Evolutionary conservation across 2,113 vertebrate genomes (phyloP).

Genomic region (Nothobranchius furzeri): DNA sequence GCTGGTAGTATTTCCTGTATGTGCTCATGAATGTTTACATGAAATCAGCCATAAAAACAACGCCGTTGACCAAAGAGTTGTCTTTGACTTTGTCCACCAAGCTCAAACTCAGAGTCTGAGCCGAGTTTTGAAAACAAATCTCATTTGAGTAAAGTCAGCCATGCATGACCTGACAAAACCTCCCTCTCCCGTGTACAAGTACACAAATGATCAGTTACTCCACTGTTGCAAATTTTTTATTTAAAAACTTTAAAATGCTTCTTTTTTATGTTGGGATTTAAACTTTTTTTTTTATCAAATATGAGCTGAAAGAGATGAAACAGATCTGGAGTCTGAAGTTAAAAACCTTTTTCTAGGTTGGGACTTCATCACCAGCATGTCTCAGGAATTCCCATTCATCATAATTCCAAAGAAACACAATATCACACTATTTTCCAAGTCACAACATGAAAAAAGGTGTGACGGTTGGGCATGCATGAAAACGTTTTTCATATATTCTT

Average conservation of each 20-base stretch:
- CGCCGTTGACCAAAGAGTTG: no score
- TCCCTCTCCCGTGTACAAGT: no score
- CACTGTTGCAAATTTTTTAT: background rate
- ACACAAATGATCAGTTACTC: background rate
- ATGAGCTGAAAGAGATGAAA: background rate
- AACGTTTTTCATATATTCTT: conserved; percentile 5
- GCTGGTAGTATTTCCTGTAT: no score
- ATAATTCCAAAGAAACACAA: background rate
- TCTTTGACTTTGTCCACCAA: no score
- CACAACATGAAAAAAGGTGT: background rate
- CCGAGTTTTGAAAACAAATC: background rate
- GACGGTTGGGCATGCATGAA: background rate
- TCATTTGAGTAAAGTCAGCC: background rate
- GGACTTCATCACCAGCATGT: background rate
- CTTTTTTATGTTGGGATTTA: background rate
- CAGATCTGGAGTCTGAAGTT: background rate
- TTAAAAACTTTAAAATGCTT: background rate
- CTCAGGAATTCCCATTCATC: background rate
- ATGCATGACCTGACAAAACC: background rate
- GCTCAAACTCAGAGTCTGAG: background rate
- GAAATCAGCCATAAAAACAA: no score
- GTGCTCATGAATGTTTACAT: no score
- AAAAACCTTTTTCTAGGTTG: background rate
- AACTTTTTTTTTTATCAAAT: no score
- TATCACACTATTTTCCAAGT: background rate